phyloP scores from a whole-genome alignment of 2,113 vertebrate species.

The Sander lucioperca region DNA sequence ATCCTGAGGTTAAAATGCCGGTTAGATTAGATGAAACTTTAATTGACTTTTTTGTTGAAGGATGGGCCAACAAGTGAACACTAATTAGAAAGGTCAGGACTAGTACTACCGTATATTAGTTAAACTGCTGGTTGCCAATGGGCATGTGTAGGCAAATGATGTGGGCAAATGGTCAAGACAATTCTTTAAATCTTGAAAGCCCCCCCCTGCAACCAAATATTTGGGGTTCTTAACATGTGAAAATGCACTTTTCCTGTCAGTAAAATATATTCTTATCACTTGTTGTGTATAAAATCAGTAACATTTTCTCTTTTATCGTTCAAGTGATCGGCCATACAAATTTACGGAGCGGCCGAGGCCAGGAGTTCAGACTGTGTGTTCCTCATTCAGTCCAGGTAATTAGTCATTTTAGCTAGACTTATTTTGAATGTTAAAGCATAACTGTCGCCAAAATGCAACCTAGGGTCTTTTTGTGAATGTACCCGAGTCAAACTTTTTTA shows the following conservation, averaged over 20 bases:
- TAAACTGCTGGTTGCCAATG: not conserved
- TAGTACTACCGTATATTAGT: not conserved
- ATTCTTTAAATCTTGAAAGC: not conserved
- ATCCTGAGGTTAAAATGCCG: constrained; percentile 9
- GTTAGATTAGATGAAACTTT: not conserved
- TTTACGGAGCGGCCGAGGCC: constrained; percentile 95
- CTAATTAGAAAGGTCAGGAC: not conserved
- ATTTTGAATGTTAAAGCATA: not conserved
- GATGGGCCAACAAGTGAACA: not conserved
- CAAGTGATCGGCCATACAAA: constrained; percentile 92
- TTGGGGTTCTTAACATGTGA: not conserved
- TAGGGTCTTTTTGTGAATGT: no score
- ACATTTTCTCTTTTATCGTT: constrained; percentile 31
- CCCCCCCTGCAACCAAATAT: not conserved
- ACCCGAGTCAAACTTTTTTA: no score
- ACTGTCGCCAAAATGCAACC: no score
- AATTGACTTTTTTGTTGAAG: not conserved
- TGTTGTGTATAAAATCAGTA: constrained; percentile 1
- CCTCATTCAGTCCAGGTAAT: constrained; percentile 96
- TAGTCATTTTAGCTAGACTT: not conserved
- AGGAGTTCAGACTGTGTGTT: constrained; percentile 95
- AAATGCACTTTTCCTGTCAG: not conserved
- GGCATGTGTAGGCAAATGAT: not conserved
- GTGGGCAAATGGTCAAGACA: not conserved
- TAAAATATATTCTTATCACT: not conserved